Percentiles rank a stretch among this genome's conserved stretches.
Evolutionary conservation across 2,888 invertebrate genomes (phyloP).

Genomic region (Dryocosmus kuriphilus): DNA sequence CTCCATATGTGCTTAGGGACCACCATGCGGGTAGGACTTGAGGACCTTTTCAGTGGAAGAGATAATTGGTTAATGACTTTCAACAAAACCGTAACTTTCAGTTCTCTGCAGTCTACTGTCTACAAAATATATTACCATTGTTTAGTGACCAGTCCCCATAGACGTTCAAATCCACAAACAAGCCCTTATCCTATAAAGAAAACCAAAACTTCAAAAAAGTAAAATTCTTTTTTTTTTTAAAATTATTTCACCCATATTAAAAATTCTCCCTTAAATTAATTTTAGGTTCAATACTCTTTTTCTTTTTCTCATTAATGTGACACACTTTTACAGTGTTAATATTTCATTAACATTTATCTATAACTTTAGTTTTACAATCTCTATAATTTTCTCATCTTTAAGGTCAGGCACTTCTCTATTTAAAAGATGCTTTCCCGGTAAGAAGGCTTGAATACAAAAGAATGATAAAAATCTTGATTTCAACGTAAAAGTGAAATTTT

Average conservation of each 20-base stretch:
- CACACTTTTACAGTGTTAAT: too few species aligned
- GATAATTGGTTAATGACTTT: conserved; percentile 29
- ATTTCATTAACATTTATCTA: too few species aligned
- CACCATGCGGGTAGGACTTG: conserved; percentile 55
- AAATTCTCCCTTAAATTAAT: background rate
- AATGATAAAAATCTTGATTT: too few species aligned
- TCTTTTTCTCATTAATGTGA: too few species aligned
- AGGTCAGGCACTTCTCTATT: too few species aligned
- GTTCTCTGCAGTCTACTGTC: background rate
- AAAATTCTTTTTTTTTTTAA: background rate
- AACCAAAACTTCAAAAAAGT: background rate
- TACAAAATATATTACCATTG: background rate
- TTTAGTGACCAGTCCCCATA: background rate
- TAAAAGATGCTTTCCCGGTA: too few species aligned
- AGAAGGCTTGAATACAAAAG: too few species aligned
- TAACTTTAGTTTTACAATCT: too few species aligned
- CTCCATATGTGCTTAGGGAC: conserved; percentile 48
- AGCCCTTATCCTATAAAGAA: too few species aligned
- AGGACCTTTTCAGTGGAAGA: conserved; percentile 43
- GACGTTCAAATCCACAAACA: background rate
- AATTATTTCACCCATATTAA: background rate
- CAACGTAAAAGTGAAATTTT: too few species aligned
- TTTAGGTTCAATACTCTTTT: background rate
- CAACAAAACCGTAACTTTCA: background rate
- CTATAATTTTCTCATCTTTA: too few species aligned